Base-by-base conservation (phyloP, 2,113 vertebrate genomes). In the Hyperopisus bebe region DNA sequence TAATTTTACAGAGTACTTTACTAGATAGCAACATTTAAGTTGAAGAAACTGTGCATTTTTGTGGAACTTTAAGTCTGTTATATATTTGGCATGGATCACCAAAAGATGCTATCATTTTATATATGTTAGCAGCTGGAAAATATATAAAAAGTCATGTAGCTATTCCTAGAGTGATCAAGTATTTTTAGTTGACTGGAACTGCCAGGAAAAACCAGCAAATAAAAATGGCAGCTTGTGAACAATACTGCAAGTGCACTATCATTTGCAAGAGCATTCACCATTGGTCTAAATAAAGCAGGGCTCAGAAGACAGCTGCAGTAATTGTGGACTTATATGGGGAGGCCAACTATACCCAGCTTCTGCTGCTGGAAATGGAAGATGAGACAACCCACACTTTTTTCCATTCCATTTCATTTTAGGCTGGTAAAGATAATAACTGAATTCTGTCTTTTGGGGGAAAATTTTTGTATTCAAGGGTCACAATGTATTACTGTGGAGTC, bases 201-300 rank as follows among this genome's bases (percentile, higher is more conserved):
- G 74, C 35, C 31, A 80, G 74, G 35, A 19, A 42, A 80, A 80
- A 42, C 3, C 31, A 39, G 74, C 31, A 77, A 77, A 39, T 77
- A 39, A 77, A 77, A 77, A 39, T 77, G 31, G 70, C 11, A 80
- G 35, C 13, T 80, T 42, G 15, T 17, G 35, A 80, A 80, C 35
- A 80, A 80, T 80, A 19, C 6, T 80, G 35, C 31, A 80, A 77
- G 70, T 17, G 3, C 31, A 77, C 70, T 77, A 31, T 66, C 58
- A 66, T 35, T 77, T 77, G 84, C 31, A 85, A 90, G 55, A 47
- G 83, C 44, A 77, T 47, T 50, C 58, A 47, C 24, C 27, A 87
- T 90, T 77, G 50, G 85, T 90, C 89, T 87, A 74, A 90, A 90
- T 90, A 90, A 90, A 90, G 83, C 50, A 48, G 58, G 46, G 42